Conservation (phyloP, 1,140 invertebrate species). For the Drosophila nigromelanica region DNA sequence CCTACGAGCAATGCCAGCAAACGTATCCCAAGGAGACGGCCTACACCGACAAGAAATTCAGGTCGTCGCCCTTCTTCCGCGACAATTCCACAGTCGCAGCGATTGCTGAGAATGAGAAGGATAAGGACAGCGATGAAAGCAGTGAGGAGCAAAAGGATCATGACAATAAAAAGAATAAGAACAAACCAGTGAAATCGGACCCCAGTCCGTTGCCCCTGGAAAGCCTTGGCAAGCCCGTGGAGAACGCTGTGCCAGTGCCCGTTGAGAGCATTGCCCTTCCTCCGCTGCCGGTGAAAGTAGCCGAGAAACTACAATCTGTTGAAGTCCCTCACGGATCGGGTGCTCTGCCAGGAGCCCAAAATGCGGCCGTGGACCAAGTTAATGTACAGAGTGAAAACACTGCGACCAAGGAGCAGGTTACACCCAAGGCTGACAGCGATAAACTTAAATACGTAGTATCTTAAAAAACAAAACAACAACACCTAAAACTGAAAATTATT, state of each 20-base stretch:
- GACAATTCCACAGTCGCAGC: conserved; percentile 37
- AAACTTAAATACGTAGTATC: conserved; percentile 59
- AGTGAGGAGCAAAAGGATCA: conserved; percentile 54
- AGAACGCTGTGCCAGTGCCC: conserved; percentile 9
- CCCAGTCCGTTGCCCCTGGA: conserved; percentile 11
- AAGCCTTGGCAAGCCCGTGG: conserved; percentile 5
- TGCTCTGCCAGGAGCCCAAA: neutral
- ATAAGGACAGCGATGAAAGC: conserved; percentile 42
- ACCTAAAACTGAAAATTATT: conserved; percentile 51
- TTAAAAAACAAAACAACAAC: conserved; percentile 20
- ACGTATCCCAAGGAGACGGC: conserved; percentile 67
- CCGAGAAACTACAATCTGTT: conserved; percentile 16
- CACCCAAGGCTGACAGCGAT: conserved; percentile 41
- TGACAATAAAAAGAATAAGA: conserved; percentile 10
- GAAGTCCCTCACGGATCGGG: neutral
- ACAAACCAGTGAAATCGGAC: conserved; percentile 21
- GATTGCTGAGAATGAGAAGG: conserved; percentile 1
- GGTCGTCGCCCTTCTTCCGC: conserved; percentile 62
- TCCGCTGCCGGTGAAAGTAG: conserved; percentile 54
- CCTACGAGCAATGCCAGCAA: conserved; percentile 66
- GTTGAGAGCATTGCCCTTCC: conserved; percentile 54
- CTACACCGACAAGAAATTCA: conserved; percentile 74
- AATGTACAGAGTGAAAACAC: too few relatives aligned
- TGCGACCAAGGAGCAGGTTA: conserved; percentile 8
- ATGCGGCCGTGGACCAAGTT: neutral